These are phyloP conservation scores for Poeciliopsis prolifica DNA, from an alignment of 2,113 vertebrate species.

Conservation along the genomic window DNA sequence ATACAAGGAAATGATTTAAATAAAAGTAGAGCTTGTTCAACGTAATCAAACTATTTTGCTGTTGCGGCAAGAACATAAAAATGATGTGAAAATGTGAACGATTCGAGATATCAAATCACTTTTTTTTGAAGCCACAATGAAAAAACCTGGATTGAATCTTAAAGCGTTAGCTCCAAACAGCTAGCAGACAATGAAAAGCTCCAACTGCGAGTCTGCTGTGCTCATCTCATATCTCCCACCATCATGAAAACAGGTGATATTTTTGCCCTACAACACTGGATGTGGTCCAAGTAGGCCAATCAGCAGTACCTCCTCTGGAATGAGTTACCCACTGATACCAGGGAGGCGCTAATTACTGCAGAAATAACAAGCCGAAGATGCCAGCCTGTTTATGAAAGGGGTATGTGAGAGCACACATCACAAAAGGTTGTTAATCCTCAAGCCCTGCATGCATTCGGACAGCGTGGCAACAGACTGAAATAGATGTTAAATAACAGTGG, in stretches of 20 bases:
- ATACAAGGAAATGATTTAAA: not conserved
- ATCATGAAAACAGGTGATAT: conserved; percentile 63
- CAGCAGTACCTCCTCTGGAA: conserved; percentile 56
- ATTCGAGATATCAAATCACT: not conserved
- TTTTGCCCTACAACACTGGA: conserved; percentile 62
- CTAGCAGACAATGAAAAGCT: not conserved
- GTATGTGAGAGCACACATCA: conserved; percentile 19
- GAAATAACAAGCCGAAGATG: conserved; percentile 37
- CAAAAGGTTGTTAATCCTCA: conserved; percentile 25
- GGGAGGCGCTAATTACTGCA: conserved; percentile 25
- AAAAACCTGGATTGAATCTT: not conserved
- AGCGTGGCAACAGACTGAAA: conserved; percentile 2
- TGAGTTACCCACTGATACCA: conserved; percentile 50
- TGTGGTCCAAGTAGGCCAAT: conserved; percentile 70
- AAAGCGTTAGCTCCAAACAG: not conserved
- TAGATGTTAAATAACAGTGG: not conserved
- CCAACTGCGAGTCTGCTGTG: conserved; percentile 7
- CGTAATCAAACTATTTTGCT: not conserved
- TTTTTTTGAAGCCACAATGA: not conserved
- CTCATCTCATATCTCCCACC: conserved; percentile 23
- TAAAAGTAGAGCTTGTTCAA: not conserved
- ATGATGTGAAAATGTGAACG: not conserved
- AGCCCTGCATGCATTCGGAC: conserved; percentile 12
- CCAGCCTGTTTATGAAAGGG: conserved; percentile 22
- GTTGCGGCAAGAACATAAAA: not conserved